These are phyloP conservation scores for Calameuta pallipes DNA, from an alignment of 2,888 invertebrate species.

Conservation along the genomic window DNA sequence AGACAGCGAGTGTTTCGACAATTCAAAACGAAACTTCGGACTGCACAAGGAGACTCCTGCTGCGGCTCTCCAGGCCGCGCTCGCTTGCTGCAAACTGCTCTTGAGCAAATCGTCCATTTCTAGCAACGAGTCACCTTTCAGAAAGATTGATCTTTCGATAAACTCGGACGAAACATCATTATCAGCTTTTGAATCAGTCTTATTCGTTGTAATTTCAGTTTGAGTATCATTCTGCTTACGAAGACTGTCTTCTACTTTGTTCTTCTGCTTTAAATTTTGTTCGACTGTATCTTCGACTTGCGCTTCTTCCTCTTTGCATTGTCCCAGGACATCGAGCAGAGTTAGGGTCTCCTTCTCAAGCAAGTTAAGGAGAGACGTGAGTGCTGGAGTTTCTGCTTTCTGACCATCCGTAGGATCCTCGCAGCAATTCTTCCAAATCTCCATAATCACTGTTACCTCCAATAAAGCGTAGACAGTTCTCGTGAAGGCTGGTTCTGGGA, in stretches of 20 bases:
- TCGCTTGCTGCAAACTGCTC: slow-evolving; percentile 50
- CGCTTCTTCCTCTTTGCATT: slow-evolving; percentile 10
- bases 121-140: slow-evolving; percentile 1
- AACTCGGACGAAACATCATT: slow-evolving; percentile 10
- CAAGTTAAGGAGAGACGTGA: slow-evolving; percentile 47
- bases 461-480: slow-evolving; percentile 72
- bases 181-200: slow-evolving; percentile 17
- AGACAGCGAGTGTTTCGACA: slow-evolving; percentile 63
- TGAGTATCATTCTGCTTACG: slow-evolving; percentile 1
- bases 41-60: slow-evolving; percentile 69
- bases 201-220: slow-evolving; percentile 3
- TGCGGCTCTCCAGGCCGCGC: slow-evolving; percentile 58
- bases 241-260: background rate
- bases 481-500: slow-evolving; percentile 70
- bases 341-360: slow-evolving; percentile 49
- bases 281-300: slow-evolving; percentile 20
- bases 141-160: slow-evolving; percentile 1
- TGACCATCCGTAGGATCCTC: slow-evolving; percentile 26
- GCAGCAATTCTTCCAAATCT: slow-evolving; percentile 69
- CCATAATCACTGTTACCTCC: slow-evolving; percentile 72
- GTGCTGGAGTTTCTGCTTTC: slow-evolving; percentile 35
- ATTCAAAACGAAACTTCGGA: slow-evolving; percentile 68
- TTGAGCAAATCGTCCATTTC: background rate
- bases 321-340: slow-evolving; percentile 38
- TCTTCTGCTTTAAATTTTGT: background rate